Base-by-base conservation (phyloP, 2,113 vertebrate species). In the Cyprinus carpio region DNA sequence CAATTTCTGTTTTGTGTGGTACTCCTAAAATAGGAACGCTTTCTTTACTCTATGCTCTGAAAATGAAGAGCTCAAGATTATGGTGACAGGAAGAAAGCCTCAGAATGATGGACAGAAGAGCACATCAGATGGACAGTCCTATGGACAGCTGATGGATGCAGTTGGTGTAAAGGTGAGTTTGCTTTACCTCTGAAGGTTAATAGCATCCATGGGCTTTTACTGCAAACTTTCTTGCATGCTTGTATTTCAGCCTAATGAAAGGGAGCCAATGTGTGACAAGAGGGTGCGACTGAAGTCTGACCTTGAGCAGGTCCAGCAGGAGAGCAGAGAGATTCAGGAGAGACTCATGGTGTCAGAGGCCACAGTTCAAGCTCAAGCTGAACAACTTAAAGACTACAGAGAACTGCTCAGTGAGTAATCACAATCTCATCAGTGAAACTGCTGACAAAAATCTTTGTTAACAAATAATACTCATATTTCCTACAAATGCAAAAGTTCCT, bases 381-480 rank as follows among this genome's bases (percentile, higher is more conserved):
- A 96, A 65, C 97, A 98, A 78, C 95, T 99, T 87, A 95, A 97
- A 91, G 96, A 98, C 81, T 98, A 96, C 93, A 94, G 94, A n/a
- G 78, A 94, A 72, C 91, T 96, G 62, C 92, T 97, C 46, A 90
- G 98, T 99, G 91, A 96, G 97, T 96, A 75, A 27, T 80, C 34
- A 40, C 40, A 23, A 62, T 67, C 37, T 75, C 43, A 72, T 18
- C 1, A 4, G 8, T 67, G 7, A 67, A 67, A 67, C 64, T 67
- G 2, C 64, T 78, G 29, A 8, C 9, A 16, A 11, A 46, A 46
- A 46, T 12, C 2, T 3, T 46, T 12, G 43, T 46, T 46, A 46
- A 46, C 43, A 46, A 46, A 46, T 46, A 46, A 46, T 3, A 11
- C 43, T 3, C 43, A 46, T 46, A 46, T 3, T 46, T 0, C 43